A percentile compares a stretch with the other conserved stretches of the same genome.
Evolutionary conservation across 2,797 vertebrate genomes (phyloP).

Genomic region (Sarcophilus harrisii): DNA sequence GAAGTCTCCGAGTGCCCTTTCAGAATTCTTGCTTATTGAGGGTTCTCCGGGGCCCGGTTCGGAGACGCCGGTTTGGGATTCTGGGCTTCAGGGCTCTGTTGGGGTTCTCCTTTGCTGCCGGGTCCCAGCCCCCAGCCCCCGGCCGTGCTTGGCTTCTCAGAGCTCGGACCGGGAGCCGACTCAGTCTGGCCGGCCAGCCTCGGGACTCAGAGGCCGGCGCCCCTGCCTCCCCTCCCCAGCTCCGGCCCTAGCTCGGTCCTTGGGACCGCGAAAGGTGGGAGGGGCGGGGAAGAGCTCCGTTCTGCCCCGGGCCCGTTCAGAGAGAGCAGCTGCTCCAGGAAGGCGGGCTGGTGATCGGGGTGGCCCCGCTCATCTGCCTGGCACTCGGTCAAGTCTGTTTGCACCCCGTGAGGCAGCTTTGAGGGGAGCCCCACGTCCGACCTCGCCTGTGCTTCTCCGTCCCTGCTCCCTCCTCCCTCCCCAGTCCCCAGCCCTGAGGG

Average conservation of each 20-base stretch:
- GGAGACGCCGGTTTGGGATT: not conserved
- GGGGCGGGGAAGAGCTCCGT: not conserved
- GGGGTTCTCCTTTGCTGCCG: not conserved
- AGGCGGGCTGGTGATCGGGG: not conserved
- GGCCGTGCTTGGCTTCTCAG: not conserved
- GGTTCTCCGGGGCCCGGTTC: not conserved
- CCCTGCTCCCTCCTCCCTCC: too few relatives aligned
- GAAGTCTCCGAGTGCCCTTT: not conserved
- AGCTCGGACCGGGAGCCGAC: not conserved
- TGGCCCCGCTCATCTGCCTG: not conserved
- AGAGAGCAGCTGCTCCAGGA: not conserved
- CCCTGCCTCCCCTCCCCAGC: not conserved
- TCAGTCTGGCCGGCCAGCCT: not conserved
- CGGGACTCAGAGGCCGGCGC: not conserved
- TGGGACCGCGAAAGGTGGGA: not conserved
- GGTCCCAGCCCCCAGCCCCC: too few relatives aligned
- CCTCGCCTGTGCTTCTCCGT: not conserved
- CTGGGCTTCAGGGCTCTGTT: not conserved
- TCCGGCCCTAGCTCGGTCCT: not conserved
- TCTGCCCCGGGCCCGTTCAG: not conserved
- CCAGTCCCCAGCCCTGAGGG: not conserved
- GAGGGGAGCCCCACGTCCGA: slow-evolving; percentile 68
- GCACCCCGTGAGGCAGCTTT: not conserved
- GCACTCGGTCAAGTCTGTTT: not conserved
- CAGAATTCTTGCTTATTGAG: not conserved